Evolutionary conservation across 2,888 invertebrate genomes (phyloP).

Genomic region (Calameuta pallipes): DNA sequence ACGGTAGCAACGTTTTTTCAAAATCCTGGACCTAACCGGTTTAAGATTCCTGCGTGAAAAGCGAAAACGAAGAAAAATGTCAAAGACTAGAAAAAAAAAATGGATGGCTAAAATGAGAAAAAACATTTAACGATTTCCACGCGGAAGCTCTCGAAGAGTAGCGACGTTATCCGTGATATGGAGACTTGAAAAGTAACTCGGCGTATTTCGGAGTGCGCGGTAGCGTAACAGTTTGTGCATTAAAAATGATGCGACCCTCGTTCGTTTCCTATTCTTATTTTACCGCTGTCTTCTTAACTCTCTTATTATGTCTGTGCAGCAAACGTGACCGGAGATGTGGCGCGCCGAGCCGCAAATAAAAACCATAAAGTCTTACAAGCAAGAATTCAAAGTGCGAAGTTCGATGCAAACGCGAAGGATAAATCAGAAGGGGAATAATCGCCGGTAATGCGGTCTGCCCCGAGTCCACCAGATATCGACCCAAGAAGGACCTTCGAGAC

Average conservation of each 20-base stretch:
- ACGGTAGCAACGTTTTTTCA: not conserved
- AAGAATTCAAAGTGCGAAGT: not conserved
- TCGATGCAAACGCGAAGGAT: not conserved
- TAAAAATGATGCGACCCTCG: not conserved
- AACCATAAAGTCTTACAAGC: not conserved
- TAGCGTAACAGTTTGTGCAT: not conserved
- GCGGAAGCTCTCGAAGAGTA: not conserved
- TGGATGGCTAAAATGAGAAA: not conserved
- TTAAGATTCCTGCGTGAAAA: not conserved
- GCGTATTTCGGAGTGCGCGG: not conserved
- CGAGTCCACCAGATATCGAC: not conserved
- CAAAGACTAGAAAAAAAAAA: not conserved
- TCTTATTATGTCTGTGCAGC: not conserved
- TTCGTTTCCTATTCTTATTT: not conserved
- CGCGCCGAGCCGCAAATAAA: not conserved
- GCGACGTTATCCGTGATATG: not conserved
- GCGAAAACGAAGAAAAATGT: not conserved
- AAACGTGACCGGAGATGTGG: constrained; percentile 3
- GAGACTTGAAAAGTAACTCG: not conserved
- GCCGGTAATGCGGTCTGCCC: not conserved
- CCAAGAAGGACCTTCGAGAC: not conserved
- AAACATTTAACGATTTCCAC: not conserved
- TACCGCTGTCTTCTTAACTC: not conserved
- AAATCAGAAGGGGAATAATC: not conserved
- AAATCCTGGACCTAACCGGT: not conserved